These are phyloP conservation scores for Sebastes trivittatus DNA, from an alignment of 2,797 vertebrate species.

Conservation along the genomic window DNA sequence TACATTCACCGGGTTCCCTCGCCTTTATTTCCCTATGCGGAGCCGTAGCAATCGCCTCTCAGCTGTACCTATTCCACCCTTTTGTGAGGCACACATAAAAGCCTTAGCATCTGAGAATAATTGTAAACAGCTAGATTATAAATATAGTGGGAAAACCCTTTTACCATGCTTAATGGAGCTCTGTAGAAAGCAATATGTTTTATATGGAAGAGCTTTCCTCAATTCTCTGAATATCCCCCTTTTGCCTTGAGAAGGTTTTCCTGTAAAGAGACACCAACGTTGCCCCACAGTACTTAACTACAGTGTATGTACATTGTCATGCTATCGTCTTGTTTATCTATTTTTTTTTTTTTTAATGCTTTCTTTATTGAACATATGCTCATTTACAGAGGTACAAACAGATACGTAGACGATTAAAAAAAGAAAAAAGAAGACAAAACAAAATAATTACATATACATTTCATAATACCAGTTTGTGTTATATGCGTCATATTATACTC, in stretches of 20 bases:
- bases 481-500: no score
- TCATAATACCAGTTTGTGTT: fast-evolving
- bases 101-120: conserved; percentile 58
- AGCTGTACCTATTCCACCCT: conserved; percentile 14
- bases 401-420: no score
- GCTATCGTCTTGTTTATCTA: background rate
- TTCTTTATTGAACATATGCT: no score
- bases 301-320: background rate
- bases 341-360: background rate
- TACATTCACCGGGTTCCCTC: background rate
- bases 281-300: background rate
- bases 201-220: conserved; percentile 40
- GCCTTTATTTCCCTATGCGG: conserved; percentile 36
- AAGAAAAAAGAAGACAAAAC: fast-evolving
- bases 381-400: no score
- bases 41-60: conserved; percentile 17
- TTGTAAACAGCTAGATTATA: conserved; percentile 75
- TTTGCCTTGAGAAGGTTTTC: background rate
- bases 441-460: no score
- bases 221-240: background rate
- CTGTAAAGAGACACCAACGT: background rate
- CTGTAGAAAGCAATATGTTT: conserved; percentile 44
- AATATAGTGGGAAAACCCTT: conserved; percentile 49
- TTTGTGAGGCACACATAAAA: conserved; percentile 61
- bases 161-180: conserved; percentile 62